A percentile compares a stretch with the other conserved stretches of the same genome.
Conservation (phyloP, 2,888 invertebrate species). For the Brenthis daphne region DNA sequence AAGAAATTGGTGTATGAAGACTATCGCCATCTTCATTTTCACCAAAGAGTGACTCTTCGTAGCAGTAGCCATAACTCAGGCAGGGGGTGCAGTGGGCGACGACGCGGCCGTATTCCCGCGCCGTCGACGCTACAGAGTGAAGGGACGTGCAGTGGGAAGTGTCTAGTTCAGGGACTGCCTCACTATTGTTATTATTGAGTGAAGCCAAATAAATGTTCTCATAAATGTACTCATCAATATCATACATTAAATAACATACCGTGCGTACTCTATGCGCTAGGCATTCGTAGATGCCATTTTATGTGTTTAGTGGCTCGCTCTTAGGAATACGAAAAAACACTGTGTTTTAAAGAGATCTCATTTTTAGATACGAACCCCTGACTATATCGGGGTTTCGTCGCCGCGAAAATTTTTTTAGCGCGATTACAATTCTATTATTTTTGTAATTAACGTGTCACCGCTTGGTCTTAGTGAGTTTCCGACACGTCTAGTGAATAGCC, state of each 20-base stretch:
- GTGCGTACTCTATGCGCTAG: background rate
- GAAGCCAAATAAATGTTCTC: no score
- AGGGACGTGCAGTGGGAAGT: no score
- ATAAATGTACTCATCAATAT: background rate
- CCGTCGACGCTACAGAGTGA: no score
- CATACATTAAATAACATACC: background rate
- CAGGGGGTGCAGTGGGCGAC: background rate
- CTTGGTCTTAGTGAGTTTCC: no score
- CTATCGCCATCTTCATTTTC: no score
- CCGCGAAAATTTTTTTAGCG: background rate
- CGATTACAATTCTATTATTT: background rate
- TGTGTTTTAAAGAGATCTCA: constrained; percentile 9
- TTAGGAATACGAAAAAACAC: background rate
- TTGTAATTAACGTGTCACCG: no score
- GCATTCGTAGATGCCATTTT: no score
- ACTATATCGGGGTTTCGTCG: background rate
- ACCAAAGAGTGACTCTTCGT: no score
- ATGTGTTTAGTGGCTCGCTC: background rate
- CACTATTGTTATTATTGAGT: background rate
- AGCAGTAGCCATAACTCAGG: background rate
- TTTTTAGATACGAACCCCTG: background rate
- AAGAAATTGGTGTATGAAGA: no score
- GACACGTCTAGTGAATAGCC: constrained; percentile 51
- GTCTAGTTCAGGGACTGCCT: background rate
- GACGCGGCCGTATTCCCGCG: no score